Evolutionary conservation across 2,888 invertebrate genomes (phyloP).

Genomic region (Ariolimax columbianus): DNA sequence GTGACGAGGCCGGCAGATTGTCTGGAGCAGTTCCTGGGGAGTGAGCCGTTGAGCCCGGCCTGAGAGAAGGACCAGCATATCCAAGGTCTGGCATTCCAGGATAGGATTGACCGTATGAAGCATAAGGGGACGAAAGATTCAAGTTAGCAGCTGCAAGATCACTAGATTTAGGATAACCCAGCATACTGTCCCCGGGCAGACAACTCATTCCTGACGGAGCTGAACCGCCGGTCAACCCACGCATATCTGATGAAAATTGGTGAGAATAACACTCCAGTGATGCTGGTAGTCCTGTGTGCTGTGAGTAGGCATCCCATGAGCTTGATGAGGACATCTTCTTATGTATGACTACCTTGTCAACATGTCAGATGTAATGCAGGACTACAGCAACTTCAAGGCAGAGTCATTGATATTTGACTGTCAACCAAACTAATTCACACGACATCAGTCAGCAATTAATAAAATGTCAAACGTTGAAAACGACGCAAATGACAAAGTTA

Average conservation of each 20-base stretch:
- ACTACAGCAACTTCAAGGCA: background rate
- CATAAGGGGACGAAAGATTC: constrained; percentile 48
- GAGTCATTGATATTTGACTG: background rate
- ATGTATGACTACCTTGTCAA: background rate
- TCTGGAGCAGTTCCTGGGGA: constrained; percentile 44
- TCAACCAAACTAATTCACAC: background rate
- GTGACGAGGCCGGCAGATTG: constrained; percentile 44
- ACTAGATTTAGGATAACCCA: constrained; percentile 45
- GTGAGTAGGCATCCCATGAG: constrained; percentile 52
- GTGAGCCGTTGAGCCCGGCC: constrained; percentile 37
- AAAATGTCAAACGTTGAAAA: background rate
- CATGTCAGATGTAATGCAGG: background rate
- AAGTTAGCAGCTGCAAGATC: constrained; percentile 45
- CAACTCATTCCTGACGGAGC: constrained; percentile 43
- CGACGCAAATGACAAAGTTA: background rate
- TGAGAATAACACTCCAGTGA: constrained; percentile 48
- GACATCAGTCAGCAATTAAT: background rate
- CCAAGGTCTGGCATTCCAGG: constrained; percentile 45
- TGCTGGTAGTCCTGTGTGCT: constrained; percentile 45
- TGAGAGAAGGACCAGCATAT: constrained; percentile 39
- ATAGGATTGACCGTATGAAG: constrained; percentile 49
- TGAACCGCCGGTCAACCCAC: constrained; percentile 36
- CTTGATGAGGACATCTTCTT: constrained; percentile 33
- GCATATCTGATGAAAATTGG: constrained; percentile 42
- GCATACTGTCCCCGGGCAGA: constrained; percentile 40